phyloP scores from a whole-genome alignment of 2,113 vertebrate genomes.

The Dicaeum eximium region DNA sequence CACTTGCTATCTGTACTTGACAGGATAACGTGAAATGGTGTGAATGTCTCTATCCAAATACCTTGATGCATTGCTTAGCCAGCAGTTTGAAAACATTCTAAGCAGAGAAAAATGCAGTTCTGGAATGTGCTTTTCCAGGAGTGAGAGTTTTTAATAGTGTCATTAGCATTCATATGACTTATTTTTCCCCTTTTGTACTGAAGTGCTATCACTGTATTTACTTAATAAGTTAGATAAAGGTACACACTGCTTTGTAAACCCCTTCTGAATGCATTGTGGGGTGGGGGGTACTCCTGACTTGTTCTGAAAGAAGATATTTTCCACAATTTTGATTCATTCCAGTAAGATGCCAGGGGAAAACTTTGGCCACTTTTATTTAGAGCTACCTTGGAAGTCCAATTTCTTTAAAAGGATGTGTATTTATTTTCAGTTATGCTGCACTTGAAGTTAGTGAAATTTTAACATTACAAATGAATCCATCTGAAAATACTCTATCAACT shows the following conservation, averaged over 20 bases:
- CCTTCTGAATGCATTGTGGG: not conserved
- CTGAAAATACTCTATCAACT: not conserved
- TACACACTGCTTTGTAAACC: not conserved
- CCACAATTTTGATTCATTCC: not conserved
- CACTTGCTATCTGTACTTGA: conserved; percentile 5
- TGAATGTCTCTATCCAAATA: conserved; percentile 1
- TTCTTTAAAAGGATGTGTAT: not conserved
- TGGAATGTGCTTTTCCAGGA: not conserved
- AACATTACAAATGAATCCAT: not conserved
- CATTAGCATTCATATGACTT: not conserved
- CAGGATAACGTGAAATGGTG: not conserved
- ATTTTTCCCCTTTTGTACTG: not conserved
- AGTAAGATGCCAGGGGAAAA: not conserved
- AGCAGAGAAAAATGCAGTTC: not conserved
- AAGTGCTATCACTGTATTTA: not conserved
- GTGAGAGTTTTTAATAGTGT: not conserved
- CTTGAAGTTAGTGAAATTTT: not conserved
- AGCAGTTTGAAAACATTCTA: conserved; percentile 21
- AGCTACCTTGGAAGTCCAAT: not conserved
- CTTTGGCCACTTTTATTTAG: not conserved
- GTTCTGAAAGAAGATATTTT: not conserved
- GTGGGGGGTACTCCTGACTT: not conserved
- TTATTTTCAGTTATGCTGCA: not conserved
- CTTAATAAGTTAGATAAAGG: not conserved
- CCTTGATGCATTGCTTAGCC: not conserved